phyloP scores from a whole-genome alignment of 2,888 invertebrate genomes.

The Seira ritae region DNA sequence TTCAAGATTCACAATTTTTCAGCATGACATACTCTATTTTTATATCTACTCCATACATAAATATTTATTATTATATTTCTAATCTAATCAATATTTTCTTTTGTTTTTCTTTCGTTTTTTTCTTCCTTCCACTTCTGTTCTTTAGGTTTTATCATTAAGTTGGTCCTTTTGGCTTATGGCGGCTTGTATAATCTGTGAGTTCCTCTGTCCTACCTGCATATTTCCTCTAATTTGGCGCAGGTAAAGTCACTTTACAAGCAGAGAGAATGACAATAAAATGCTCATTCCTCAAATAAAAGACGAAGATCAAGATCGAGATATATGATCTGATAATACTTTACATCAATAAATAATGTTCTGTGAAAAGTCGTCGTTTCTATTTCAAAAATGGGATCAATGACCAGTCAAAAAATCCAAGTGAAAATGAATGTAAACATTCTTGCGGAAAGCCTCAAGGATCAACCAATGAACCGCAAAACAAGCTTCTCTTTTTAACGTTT shows the following conservation, averaged over 20 bases:
- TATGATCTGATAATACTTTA: too few species aligned
- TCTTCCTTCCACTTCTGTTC: background rate
- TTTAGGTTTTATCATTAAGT: slow-evolving; percentile 66
- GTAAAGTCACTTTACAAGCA: slow-evolving; percentile 33
- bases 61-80: background rate
- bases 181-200: slow-evolving; percentile 57
- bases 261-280: too few species aligned
- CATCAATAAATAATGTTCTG: too few species aligned
- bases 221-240: slow-evolving; percentile 51
- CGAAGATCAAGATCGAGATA: too few species aligned
- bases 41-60: too few species aligned
- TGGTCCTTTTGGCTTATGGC: slow-evolving; percentile 66
- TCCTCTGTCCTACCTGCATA: slow-evolving; percentile 55
- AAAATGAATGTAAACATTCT: slow-evolving; percentile 22
- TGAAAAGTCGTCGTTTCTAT: too few species aligned
- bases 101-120: slow-evolving; percentile 38
- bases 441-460: slow-evolving; percentile 60
- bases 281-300: too few species aligned
- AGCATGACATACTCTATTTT: too few species aligned
- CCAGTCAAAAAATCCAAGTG: too few species aligned
- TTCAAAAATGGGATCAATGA: too few species aligned
- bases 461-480: slow-evolving; percentile 56
- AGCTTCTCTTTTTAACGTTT: too few species aligned
- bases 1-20: too few species aligned
- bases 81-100: slow-evolving; percentile 27